phyloP scores from a whole-genome alignment of 2,113 vertebrate species.

The Onychostoma macrolepis region DNA sequence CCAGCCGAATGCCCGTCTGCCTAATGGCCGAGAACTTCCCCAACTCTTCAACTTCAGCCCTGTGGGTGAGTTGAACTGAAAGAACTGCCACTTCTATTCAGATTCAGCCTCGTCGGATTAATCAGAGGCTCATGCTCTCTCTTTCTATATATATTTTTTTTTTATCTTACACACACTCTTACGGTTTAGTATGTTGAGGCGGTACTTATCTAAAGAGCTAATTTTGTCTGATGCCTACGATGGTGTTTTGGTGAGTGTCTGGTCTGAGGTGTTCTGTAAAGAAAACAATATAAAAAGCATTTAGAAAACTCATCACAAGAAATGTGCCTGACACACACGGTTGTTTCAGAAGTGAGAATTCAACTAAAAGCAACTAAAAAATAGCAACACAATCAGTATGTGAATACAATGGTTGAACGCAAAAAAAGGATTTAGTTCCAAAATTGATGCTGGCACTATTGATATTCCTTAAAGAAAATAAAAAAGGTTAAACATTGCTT shows the following conservation, averaged over 20 bases:
- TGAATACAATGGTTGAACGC: background rate
- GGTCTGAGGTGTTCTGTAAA: background rate
- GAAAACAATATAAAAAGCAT: background rate
- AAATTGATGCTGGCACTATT: background rate
- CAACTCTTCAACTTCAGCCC: conserved; percentile 93
- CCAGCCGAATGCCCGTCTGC: conserved; percentile 84
- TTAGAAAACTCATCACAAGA: background rate
- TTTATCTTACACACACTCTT: background rate
- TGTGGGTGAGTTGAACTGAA: conserved; percentile 76
- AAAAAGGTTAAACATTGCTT: too few species aligned
- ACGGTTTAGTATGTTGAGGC: background rate
- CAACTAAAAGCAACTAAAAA: too few species aligned
- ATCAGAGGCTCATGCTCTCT: background rate
- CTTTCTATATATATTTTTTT: background rate
- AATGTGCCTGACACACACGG: too few species aligned
- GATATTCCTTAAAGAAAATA: background rate
- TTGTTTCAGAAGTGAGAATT: too few species aligned
- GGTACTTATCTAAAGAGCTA: background rate
- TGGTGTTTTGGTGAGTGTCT: background rate
- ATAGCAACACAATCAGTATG: too few species aligned
- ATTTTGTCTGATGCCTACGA: background rate
- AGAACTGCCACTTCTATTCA: conserved; percentile 16
- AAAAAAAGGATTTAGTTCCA: background rate
- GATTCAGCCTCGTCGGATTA: background rate
- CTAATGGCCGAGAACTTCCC: conserved; percentile 88